Percentiles rank a stretch among this genome's conserved stretches.
Evolutionary conservation across 1,140 invertebrate species (phyloP).

Genomic region (Solenopsis invicta): DNA sequence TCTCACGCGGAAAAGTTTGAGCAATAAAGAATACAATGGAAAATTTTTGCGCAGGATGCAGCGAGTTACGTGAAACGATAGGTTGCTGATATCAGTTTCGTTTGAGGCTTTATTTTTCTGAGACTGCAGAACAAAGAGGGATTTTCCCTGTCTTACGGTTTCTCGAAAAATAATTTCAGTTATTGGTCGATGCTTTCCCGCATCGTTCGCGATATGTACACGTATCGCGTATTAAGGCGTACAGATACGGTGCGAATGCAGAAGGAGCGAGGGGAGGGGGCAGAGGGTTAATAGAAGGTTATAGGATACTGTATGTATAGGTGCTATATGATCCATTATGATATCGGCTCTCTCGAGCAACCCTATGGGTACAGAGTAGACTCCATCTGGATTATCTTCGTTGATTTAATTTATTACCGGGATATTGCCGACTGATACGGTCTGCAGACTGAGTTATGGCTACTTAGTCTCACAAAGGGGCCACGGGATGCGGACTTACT

Average conservation of each 20-base stretch:
- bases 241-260: background rate
- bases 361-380: slow-evolving; percentile 78
- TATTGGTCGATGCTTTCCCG: background rate
- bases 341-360: slow-evolving; percentile 76
- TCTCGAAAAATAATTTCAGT: background rate
- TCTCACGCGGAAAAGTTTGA: background rate
- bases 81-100: slow-evolving; percentile 9
- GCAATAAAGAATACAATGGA: background rate
- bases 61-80: background rate
- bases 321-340: slow-evolving; percentile 75
- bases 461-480: slow-evolving; percentile 78
- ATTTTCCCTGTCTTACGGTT: background rate
- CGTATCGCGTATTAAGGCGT: slow-evolving; percentile 1
- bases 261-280: background rate
- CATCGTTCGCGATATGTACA: background rate
- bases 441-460: slow-evolving; percentile 76
- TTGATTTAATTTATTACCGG: slow-evolving; percentile 85
- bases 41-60: slow-evolving; percentile 8
- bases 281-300: slow-evolving; percentile 15
- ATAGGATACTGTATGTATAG: slow-evolving; percentile 17
- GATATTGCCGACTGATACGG: slow-evolving; percentile 82
- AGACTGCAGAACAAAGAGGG: background rate
- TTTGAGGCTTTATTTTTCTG: background rate
- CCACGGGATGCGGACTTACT: slow-evolving; percentile 36
- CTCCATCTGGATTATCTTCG: slow-evolving; percentile 85